phyloP scores from a whole-genome alignment of 2,113 vertebrate genomes.

The Leptodactylus fuscus region DNA sequence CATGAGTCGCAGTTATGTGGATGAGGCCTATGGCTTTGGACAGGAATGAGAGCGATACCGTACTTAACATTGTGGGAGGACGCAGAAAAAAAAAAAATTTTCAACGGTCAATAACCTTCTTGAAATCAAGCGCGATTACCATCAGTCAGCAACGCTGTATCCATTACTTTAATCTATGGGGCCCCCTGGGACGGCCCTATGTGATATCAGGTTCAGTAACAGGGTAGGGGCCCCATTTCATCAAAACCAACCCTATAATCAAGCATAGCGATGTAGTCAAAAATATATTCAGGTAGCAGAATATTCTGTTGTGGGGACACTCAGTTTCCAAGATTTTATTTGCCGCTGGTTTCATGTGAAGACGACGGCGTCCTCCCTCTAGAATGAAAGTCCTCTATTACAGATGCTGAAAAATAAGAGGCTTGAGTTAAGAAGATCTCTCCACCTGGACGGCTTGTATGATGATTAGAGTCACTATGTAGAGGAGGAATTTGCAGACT shows the following conservation, averaged over 20 bases:
- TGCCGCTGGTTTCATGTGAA: background rate
- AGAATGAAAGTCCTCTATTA: background rate
- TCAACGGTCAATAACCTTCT: too few species aligned
- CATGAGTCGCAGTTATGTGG: too few species aligned
- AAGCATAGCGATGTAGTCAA: background rate
- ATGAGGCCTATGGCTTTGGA: too few species aligned
- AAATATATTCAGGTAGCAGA: background rate
- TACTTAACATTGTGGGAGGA: too few species aligned
- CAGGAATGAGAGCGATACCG: too few species aligned
- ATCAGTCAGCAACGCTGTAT: too few species aligned
- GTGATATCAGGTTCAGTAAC: background rate
- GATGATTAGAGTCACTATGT: constrained; percentile 1
- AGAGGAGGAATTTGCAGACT: constrained; percentile 18
- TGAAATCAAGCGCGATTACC: too few species aligned
- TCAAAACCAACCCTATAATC: background rate
- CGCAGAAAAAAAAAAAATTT: too few species aligned
- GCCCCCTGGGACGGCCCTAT: background rate
- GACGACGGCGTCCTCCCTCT: background rate
- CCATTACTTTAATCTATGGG: background rate
- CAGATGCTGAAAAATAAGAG: background rate
- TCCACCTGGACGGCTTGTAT: background rate
- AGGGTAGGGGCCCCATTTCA: background rate
- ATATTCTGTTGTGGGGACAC: background rate
- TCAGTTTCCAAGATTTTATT: background rate
- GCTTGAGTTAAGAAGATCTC: background rate